Conservation (phyloP, 1,140 invertebrate genomes). For the Carcinoscorpius rotundicauda region DNA sequence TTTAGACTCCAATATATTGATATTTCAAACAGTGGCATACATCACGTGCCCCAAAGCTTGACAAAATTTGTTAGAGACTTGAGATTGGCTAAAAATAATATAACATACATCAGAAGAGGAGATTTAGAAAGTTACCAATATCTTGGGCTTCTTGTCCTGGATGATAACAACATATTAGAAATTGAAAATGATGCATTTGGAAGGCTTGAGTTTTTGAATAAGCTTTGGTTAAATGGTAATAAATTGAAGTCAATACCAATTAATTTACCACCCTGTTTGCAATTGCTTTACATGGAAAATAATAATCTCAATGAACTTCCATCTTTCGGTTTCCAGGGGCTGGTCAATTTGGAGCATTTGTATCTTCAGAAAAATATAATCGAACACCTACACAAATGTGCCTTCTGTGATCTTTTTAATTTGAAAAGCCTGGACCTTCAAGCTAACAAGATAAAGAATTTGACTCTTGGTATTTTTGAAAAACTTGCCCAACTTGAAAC, state of each 20-base stretch:
- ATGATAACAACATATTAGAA: constrained; percentile 55
- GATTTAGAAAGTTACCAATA: constrained; percentile 80
- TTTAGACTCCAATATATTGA: constrained; percentile 61
- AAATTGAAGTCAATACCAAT: constrained; percentile 47
- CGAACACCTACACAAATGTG: constrained; percentile 45
- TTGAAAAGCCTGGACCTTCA: constrained; percentile 41
- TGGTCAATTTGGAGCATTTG: constrained; percentile 55
- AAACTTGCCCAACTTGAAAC: constrained; percentile 35
- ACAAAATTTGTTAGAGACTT: constrained; percentile 70
- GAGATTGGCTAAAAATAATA: constrained; percentile 58
- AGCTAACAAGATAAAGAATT: constrained; percentile 33
- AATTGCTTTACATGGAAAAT: constrained; percentile 45
- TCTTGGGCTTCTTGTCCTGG: constrained; percentile 63
- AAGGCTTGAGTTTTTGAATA: constrained; percentile 58
- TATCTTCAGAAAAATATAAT: constrained; percentile 54
- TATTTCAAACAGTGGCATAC: constrained; percentile 59
- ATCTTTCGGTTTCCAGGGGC: constrained; percentile 50
- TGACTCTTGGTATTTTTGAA: constrained; percentile 31
- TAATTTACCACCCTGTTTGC: constrained; percentile 48
- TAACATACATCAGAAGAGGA: constrained; percentile 58
- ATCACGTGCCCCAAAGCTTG: constrained; percentile 62
- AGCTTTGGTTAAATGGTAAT: constrained; percentile 68
- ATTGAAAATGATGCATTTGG: constrained; percentile 79
- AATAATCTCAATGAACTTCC: constrained; percentile 53
- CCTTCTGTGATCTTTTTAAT: constrained; percentile 46